A percentile compares a stretch with the other conserved stretches of the same genome.
Conservation (phyloP, 2,888 invertebrate genomes). For the Eubasilissa splendida region DNA sequence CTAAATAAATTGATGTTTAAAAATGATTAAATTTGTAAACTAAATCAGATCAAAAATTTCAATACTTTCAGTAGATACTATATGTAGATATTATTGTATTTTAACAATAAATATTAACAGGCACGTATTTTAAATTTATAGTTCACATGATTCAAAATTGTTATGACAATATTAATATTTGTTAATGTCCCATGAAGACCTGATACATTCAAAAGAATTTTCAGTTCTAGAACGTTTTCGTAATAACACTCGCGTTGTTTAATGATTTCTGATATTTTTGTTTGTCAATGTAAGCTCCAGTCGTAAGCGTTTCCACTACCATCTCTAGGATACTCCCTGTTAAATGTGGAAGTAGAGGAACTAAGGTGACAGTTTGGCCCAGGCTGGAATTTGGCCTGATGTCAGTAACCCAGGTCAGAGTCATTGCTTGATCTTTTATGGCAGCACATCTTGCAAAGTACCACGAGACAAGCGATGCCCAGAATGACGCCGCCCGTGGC, state of each 20-base stretch:
- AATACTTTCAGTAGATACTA: no score
- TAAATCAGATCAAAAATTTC: no score
- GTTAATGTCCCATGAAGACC: not conserved
- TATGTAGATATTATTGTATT: no score
- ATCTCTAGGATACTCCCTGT: slow-evolving; percentile 61
- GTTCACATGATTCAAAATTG: slow-evolving; percentile 18
- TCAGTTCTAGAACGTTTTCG: not conserved
- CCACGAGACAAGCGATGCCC: slow-evolving; percentile 73
- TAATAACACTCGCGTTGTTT: not conserved
- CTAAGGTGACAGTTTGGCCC: slow-evolving; percentile 47
- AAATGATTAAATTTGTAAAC: no score
- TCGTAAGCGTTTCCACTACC: slow-evolving; percentile 68
- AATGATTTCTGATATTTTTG: slow-evolving; percentile 4
- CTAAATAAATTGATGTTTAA: no score
- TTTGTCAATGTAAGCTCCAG: slow-evolving; percentile 72
- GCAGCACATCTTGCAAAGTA: slow-evolving; percentile 76
- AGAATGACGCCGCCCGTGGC: slow-evolving; percentile 74
- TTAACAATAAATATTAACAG: slow-evolving; percentile 49
- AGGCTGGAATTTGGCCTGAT: slow-evolving; percentile 71
- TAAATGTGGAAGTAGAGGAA: slow-evolving; percentile 57
- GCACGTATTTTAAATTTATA: slow-evolving; percentile 48
- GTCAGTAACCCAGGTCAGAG: slow-evolving; percentile 77
- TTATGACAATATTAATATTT: slow-evolving; percentile 15
- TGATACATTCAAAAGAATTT: not conserved
- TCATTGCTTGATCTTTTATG: slow-evolving; percentile 75